phyloP scores from a whole-genome alignment of 2,888 invertebrate species.

The Temnothorax unifasciatus region DNA sequence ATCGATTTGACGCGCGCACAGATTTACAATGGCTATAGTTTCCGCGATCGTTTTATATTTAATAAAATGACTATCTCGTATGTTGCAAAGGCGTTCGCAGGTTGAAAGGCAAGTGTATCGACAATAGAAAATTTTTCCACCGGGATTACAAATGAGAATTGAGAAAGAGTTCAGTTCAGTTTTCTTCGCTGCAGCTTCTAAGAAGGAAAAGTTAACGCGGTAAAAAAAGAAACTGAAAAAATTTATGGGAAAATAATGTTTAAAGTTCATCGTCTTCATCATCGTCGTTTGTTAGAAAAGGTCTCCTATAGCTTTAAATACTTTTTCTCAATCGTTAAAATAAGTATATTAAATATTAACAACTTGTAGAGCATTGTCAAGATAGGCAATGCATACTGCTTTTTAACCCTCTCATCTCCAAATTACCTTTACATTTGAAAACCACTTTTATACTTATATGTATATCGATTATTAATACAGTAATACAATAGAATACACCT shows the following conservation, averaged over 20 bases:
- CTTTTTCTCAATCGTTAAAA: not conserved
- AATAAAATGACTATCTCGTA: constrained; percentile 1
- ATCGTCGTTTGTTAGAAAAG: not conserved
- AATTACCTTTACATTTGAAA: constrained; percentile 23
- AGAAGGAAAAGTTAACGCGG: not conserved
- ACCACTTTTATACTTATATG: constrained; percentile 23
- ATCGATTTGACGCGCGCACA: not conserved
- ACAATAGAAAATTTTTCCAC: not conserved
- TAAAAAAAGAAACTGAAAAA: not conserved
- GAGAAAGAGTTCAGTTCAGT: not conserved
- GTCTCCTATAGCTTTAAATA: not conserved
- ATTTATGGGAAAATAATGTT: not conserved
- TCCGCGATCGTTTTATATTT: not conserved
- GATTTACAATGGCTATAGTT: not conserved
- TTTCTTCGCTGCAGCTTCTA: not conserved
- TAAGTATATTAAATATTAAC: constrained; percentile 14
- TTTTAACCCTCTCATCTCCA: constrained; percentile 39
- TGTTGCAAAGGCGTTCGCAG: not conserved
- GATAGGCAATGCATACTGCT: not conserved
- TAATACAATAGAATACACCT: constrained; percentile 19
- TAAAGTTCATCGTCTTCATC: not conserved
- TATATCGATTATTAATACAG: constrained; percentile 22
- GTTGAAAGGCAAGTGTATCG: constrained; percentile 21
- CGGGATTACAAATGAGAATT: not conserved
- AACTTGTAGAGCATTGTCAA: not conserved